These are phyloP conservation scores for Malthinus flaveolus DNA, from an alignment of 2,888 invertebrate species.

Conservation along the genomic window DNA sequence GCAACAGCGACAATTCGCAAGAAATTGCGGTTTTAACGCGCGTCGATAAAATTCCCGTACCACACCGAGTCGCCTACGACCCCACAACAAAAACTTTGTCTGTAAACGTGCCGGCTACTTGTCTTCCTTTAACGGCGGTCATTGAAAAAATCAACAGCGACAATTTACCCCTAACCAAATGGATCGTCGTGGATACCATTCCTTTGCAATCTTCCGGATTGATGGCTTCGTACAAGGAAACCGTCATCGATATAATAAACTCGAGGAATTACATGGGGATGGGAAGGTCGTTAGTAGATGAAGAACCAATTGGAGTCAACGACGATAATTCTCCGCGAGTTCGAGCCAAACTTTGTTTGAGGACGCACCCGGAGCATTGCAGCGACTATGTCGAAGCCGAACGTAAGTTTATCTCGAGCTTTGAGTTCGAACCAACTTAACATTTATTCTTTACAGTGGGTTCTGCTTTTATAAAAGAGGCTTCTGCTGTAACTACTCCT, in stretches of 20 bases:
- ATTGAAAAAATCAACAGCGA: conserved; percentile 71
- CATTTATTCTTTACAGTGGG: conserved; percentile 64
- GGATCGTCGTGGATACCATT: conserved; percentile 76
- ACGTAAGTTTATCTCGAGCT: conserved; percentile 61
- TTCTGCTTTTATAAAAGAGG: conserved; percentile 78
- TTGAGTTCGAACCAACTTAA: not conserved
- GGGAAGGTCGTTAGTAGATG: conserved; percentile 60
- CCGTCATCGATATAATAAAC: conserved; percentile 66
- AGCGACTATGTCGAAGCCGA: conserved; percentile 84
- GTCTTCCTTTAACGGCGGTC: conserved; percentile 74
- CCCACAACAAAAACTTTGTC: conserved; percentile 74
- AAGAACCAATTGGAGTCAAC: conserved; percentile 61
- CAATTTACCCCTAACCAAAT: conserved; percentile 60
- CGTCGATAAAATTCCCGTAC: conserved; percentile 80
- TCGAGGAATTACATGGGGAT: conserved; percentile 52
- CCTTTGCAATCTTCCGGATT: conserved; percentile 73
- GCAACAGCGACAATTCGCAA: conserved; percentile 84
- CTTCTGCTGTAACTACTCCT: conserved; percentile 75
- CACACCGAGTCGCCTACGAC: conserved; percentile 81
- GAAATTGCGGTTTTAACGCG: conserved; percentile 81
- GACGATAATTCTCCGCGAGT: conserved; percentile 71
- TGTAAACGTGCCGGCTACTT: conserved; percentile 80
- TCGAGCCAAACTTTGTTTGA: conserved; percentile 79
- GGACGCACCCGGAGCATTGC: conserved; percentile 79
- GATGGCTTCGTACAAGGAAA: conserved; percentile 70